phyloP scores from a whole-genome alignment of 1,140 invertebrate species.

The Acromyrmex echinatior region DNA sequence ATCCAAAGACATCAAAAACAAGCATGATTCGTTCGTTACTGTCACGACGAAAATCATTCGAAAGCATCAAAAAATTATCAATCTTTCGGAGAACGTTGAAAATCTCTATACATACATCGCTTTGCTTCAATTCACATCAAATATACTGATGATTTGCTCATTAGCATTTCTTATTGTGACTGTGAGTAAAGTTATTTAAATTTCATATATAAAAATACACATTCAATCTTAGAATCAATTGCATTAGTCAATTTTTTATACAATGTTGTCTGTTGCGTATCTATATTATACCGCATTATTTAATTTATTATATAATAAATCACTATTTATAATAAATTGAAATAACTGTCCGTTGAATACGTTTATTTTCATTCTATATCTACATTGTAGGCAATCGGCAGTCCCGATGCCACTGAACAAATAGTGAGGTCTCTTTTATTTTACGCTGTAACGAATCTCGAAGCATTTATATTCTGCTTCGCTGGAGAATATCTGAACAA shows the following conservation, averaged over 20 bases:
- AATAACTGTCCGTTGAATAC: not conserved
- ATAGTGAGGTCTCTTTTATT: conserved; percentile 55
- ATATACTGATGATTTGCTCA: conserved; percentile 37
- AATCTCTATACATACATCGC: conserved; percentile 20
- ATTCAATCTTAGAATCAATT: not conserved
- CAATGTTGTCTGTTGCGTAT: not conserved
- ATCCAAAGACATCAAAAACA: not conserved
- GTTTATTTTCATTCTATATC: not conserved
- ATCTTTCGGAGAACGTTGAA: not conserved
- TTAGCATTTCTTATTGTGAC: conserved; percentile 38
- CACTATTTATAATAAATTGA: no score
- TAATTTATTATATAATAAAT: not conserved
- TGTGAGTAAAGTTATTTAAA: conserved; percentile 31
- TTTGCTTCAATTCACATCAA: conserved; percentile 23
- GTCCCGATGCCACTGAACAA: not conserved
- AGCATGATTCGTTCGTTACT: not conserved
- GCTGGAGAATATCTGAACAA: conserved; percentile 67
- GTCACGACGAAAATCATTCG: conserved; percentile 14
- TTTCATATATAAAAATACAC: not conserved
- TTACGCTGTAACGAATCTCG: conserved; percentile 53
- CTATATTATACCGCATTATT: not conserved
- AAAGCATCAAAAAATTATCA: conserved; percentile 52
- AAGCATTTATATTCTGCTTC: conserved; percentile 64
- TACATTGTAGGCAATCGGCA: conserved; percentile 41
- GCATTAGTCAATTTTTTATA: not conserved